Conservation (phyloP, 2,797 vertebrate genomes). For the Myioborus miniatus region DNA sequence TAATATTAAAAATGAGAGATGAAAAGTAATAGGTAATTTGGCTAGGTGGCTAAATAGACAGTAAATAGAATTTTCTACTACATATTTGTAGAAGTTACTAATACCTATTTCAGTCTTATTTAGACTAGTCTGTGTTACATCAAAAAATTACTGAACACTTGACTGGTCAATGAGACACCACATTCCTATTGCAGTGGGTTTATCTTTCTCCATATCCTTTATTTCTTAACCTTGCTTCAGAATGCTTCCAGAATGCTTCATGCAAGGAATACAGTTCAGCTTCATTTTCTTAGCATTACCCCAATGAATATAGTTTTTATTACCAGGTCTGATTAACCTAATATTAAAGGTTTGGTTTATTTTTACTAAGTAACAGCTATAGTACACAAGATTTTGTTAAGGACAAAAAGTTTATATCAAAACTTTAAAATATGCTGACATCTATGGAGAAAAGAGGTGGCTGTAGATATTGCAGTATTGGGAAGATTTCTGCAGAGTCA, state of each 20-base stretch:
- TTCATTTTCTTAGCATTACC: not conserved
- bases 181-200: not conserved
- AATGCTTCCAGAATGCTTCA: fast-evolving
- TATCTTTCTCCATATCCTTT: not conserved
- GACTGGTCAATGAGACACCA: not conserved
- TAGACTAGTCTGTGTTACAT: not conserved
- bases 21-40: not conserved
- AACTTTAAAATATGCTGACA: not conserved
- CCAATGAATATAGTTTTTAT: not conserved
- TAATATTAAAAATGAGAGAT: not conserved
- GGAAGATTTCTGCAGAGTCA: not conserved
- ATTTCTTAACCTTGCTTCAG: not conserved
- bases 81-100: not conserved
- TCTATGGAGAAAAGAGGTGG: not conserved
- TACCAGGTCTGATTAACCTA: not conserved
- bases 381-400: not conserved
- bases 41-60: not conserved
- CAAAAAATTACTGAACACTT: not conserved
- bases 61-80: not conserved
- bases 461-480: not conserved
- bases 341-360: not conserved
- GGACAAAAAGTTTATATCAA: not conserved
- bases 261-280: not conserved
- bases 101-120: not conserved
- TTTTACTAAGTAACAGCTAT: not conserved